Evolutionary conservation across 2,113 vertebrate genomes (phyloP).

Genomic region (Agapornis roseicollis): DNA sequence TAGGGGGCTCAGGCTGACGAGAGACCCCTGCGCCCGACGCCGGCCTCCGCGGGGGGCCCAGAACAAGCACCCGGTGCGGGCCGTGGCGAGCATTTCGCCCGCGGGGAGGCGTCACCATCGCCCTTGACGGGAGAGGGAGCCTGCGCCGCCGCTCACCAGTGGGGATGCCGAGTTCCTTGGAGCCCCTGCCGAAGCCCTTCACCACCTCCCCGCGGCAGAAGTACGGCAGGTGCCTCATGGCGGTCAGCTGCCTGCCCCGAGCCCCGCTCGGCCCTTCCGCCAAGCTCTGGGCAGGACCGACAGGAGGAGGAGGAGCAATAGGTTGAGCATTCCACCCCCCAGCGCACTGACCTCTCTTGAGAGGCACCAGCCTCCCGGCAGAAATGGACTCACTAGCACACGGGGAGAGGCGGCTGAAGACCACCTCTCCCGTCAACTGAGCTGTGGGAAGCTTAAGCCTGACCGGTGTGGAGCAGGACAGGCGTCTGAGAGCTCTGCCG

Average conservation of each 20-base stretch:
- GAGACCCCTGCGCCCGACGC: background rate
- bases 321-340: background rate
- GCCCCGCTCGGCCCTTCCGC: background rate
- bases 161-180: constrained; percentile 88
- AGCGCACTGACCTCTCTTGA: fast-evolving
- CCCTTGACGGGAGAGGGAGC: too few relatives aligned
- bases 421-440: too few relatives aligned
- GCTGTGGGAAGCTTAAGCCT: too few relatives aligned
- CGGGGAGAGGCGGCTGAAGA: too few relatives aligned
- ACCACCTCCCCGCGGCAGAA: constrained; percentile 89
- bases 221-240: constrained; percentile 72
- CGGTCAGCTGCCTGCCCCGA: fast-evolving
- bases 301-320: background rate
- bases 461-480: background rate
- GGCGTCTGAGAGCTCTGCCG: background rate
- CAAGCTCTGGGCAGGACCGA: too few relatives aligned
- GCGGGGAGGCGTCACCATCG: too few relatives aligned
- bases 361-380: background rate
- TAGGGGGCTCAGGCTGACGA: fast-evolving
- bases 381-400: too few relatives aligned
- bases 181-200: constrained; percentile 87
- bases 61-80: too few relatives aligned
- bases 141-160: constrained; percentile 78
- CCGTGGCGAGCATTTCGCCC: background rate
- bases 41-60: too few relatives aligned